A percentile compares a stretch with the other conserved stretches of the same genome.
Conservation (phyloP, 2,113 vertebrate species). For the Microcebus ravelobensis region DNA sequence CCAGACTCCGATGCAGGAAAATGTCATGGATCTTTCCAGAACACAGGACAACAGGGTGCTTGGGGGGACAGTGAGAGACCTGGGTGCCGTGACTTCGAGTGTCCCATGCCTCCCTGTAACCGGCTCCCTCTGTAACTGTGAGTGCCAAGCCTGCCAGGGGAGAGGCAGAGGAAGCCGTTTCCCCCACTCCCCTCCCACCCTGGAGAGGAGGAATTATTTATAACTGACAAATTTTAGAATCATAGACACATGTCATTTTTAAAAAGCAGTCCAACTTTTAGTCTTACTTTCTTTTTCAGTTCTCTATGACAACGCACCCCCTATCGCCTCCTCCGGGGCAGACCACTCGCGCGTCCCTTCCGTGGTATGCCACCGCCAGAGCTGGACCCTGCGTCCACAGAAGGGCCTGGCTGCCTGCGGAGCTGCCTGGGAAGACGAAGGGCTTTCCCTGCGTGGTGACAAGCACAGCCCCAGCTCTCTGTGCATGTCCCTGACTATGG, state of each 20-base stretch:
- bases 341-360: background rate
- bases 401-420: background rate
- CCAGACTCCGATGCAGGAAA: background rate
- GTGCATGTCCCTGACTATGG: background rate
- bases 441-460: fast-evolving
- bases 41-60: background rate
- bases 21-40: background rate
- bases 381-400: background rate
- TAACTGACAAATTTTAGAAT: background rate
- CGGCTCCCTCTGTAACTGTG: background rate
- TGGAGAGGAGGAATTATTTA: background rate
- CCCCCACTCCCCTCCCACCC: background rate
- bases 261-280: background rate
- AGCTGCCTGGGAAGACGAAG: background rate
- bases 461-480: background rate
- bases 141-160: background rate
- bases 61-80: background rate
- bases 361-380: background rate
- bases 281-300: background rate
- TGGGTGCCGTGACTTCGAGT: background rate
- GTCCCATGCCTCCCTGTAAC: background rate
- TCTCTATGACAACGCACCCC: background rate
- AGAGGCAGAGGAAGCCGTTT: no score
- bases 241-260: background rate
- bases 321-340: no score